Conservation (phyloP, 1,140 invertebrate genomes). For the Bombus picipes region DNA sequence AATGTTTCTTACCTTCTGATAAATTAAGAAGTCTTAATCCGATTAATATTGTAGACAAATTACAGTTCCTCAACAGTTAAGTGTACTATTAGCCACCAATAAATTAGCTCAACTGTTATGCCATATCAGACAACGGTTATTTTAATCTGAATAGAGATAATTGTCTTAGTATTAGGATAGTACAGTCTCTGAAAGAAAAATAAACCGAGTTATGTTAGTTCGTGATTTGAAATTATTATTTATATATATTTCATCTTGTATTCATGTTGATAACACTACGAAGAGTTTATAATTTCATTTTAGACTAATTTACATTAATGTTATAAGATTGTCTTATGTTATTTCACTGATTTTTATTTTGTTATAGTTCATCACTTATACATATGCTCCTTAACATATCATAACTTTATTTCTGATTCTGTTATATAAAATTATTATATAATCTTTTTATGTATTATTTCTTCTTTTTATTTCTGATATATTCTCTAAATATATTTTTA, state of each 20-base stretch:
- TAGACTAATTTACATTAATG: no score
- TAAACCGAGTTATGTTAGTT: background rate
- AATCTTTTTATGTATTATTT: background rate
- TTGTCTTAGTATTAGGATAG: slow-evolving; percentile 11
- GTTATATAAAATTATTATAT: background rate
- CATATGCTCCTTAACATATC: background rate
- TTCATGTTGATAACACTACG: background rate
- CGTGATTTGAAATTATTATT: background rate
- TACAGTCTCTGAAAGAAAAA: background rate
- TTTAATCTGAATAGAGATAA: slow-evolving; percentile 27
- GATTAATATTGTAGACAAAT: background rate
- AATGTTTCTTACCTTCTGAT: background rate
- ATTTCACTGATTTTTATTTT: background rate
- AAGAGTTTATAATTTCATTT: no score
- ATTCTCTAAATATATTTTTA: background rate
- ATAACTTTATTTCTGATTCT: background rate
- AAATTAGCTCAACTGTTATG: background rate
- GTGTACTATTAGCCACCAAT: background rate
- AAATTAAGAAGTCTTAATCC: background rate
- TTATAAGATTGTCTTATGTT: background rate
- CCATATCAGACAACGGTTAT: slow-evolving; percentile 24
- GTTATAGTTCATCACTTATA: background rate
- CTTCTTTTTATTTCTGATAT: background rate
- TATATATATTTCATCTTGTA: no score
- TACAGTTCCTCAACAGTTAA: background rate